Base-by-base conservation (phyloP, 2,113 vertebrate genomes). In the Amphiprion percula region DNA sequence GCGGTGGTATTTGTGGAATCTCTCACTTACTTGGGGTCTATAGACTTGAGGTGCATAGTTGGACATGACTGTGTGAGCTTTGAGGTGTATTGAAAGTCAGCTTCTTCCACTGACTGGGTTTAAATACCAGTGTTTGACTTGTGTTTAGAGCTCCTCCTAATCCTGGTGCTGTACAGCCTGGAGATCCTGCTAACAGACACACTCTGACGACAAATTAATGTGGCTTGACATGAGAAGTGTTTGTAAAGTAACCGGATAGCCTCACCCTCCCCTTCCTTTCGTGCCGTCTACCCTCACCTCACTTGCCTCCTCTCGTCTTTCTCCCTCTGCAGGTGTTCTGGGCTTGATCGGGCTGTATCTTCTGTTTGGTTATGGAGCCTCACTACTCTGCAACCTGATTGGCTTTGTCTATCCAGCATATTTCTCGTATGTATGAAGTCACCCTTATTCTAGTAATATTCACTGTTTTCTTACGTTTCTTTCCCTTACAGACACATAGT, bases 331-430 rank as follows among this genome's bases (percentile, higher is more conserved):
- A 99, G 98, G 97, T 63, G 80, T 89, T 0, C 50, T 92, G 19
- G 39, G 78, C 8, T 60, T 97, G 10, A 64, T 97, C 58, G 93
- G 90, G 9, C 75, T 99, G 0, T 99, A 98, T 92, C 95, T 99
- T 17, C 74, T 97, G 9, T 98, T 99, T 6, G 98, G 98, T 71
- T 96, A 96, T 0, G 97, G 97, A 3, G 98, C 97, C 0, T 96
- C 98, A 0, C 94, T 99, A 10, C 93, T 99, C 70, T 99, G 97
- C 93, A 98, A 98, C 87, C 84, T 97, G 82, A 97, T 99, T 33
- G 97, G 98, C 72, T 99, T 99, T 61, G 55, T 62, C 19, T 99
- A 99, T 84, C 98, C 98, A 0, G 97, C 98, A 0, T 99, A 98
- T 37, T 93, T 93, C 66, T 99, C 97, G 98, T 99, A 93, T 92